Evolutionary conservation across 2,888 invertebrate species (phyloP).

Genomic region (Parasteatoda lunata): DNA sequence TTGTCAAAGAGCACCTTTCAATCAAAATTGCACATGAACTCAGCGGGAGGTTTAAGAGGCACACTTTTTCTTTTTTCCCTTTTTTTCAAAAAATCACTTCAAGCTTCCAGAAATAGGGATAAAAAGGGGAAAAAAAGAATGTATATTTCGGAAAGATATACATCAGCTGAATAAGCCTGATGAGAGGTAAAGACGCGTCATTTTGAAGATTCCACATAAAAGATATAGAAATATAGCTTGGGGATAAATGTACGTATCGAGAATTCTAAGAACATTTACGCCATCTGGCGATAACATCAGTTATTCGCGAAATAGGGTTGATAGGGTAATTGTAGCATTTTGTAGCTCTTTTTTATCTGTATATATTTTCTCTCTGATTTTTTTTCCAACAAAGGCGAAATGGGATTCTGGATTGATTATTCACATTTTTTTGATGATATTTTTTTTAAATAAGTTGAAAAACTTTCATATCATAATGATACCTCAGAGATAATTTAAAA

Average conservation of each 20-base stretch:
- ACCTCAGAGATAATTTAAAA: neutral
- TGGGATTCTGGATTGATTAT: slow-evolving; percentile 36
- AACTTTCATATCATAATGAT: neutral
- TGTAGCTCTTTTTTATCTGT: neutral
- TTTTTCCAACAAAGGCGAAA: neutral
- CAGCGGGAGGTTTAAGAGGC: too few relatives aligned
- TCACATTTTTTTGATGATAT: slow-evolving; percentile 26
- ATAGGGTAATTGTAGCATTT: slow-evolving; percentile 46
- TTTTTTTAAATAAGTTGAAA: slow-evolving; percentile 11
- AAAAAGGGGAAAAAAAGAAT: slow-evolving; percentile 30
- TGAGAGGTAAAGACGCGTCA: slow-evolving; percentile 50
- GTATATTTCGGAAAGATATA: slow-evolving; percentile 42
- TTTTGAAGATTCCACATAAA: slow-evolving; percentile 29
- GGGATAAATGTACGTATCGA: neutral
- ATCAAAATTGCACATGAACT: slow-evolving; percentile 6
- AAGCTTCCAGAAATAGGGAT: slow-evolving; percentile 17
- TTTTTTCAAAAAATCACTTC: neutral
- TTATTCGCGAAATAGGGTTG: slow-evolving; percentile 42
- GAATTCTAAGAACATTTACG: slow-evolving; percentile 4
- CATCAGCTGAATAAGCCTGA: slow-evolving; percentile 49
- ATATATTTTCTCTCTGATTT: neutral
- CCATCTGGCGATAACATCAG: slow-evolving; percentile 54
- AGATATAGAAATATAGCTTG: neutral
- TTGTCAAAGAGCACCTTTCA: slow-evolving; percentile 13
- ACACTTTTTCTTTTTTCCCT: too few relatives aligned